A percentile compares a stretch with the other conserved stretches of the same genome.
These are phyloP conservation scores for Sphenopsis melanotis DNA, from an alignment of 2,797 vertebrate species.

Conservation along the genomic window DNA sequence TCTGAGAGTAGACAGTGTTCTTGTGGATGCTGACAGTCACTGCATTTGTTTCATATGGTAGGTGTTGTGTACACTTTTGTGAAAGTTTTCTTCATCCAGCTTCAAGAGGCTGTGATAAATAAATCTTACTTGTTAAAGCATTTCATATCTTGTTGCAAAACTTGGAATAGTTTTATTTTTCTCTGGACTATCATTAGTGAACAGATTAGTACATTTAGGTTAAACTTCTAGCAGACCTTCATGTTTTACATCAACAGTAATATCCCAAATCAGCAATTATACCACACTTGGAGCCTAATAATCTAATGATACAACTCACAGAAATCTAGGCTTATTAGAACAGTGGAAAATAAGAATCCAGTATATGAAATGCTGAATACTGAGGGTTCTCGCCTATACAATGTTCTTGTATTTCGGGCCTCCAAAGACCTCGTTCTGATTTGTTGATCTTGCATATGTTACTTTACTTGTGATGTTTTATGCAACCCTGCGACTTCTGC, in stretches of 20 bases:
- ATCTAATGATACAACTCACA: neutral
- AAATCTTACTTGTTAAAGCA: neutral
- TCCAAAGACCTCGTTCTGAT: neutral
- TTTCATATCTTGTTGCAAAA: neutral
- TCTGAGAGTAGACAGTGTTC: neutral
- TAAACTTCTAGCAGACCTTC: neutral
- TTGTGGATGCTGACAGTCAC: neutral
- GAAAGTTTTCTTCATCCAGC: neutral
- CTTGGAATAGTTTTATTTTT: neutral
- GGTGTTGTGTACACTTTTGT: neutral
- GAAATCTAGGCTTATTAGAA: neutral
- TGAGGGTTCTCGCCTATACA: neutral
- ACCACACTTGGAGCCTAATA: neutral
- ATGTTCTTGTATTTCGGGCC: neutral
- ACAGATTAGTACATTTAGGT: neutral
- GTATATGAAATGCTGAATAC: neutral
- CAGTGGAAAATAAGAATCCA: neutral
- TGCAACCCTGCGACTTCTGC: neutral
- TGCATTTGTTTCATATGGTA: neutral
- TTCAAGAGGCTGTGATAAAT: neutral
- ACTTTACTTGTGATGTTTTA: neutral
- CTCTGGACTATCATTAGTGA: neutral
- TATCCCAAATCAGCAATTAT: neutral
- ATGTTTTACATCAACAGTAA: neutral
- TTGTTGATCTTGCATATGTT: neutral